These are phyloP conservation scores for Cyprinodon brontotheroides DNA, from an alignment of 2,113 vertebrate genomes.

Conservation along the genomic window DNA sequence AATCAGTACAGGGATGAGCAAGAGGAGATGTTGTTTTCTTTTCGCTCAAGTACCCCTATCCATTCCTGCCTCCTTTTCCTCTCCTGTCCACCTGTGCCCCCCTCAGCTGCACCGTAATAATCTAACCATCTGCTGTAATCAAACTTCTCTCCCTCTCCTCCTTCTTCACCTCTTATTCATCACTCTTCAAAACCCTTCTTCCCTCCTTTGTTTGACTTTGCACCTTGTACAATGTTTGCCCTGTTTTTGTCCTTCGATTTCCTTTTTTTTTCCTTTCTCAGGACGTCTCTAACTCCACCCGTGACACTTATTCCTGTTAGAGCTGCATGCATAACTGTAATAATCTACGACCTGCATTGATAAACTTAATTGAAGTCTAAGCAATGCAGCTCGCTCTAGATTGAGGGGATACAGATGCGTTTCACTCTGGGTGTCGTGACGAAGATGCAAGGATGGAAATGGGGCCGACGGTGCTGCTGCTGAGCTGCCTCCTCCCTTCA, in stretches of 20 bases:
- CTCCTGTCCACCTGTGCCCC: slow-evolving; percentile 56
- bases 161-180: background rate
- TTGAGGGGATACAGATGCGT: slow-evolving; percentile 65
- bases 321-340: slow-evolving; percentile 7
- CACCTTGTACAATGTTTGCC: background rate
- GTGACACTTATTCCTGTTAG: background rate
- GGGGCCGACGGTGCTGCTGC: slow-evolving; percentile 38
- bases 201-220: slow-evolving; percentile 26
- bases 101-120: slow-evolving; percentile 48
- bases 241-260: background rate
- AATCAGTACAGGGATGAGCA: slow-evolving; percentile 50
- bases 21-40: slow-evolving; percentile 59
- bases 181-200: slow-evolving; percentile 9
- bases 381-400: slow-evolving; percentile 66
- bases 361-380: slow-evolving; percentile 65
- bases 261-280: slow-evolving; percentile 11
- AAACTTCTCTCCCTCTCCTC: slow-evolving; percentile 18
- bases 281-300: background rate
- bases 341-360: slow-evolving; percentile 48
- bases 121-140: slow-evolving; percentile 51
- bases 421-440: slow-evolving; percentile 25
- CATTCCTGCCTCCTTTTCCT: slow-evolving; percentile 8
- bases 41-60: slow-evolving; percentile 46
- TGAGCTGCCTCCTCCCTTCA: slow-evolving; percentile 39
- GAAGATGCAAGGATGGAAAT: slow-evolving; percentile 5